Evolutionary conservation across 2,797 vertebrate genomes (phyloP).

Genomic region (Labeo calbasu): DNA sequence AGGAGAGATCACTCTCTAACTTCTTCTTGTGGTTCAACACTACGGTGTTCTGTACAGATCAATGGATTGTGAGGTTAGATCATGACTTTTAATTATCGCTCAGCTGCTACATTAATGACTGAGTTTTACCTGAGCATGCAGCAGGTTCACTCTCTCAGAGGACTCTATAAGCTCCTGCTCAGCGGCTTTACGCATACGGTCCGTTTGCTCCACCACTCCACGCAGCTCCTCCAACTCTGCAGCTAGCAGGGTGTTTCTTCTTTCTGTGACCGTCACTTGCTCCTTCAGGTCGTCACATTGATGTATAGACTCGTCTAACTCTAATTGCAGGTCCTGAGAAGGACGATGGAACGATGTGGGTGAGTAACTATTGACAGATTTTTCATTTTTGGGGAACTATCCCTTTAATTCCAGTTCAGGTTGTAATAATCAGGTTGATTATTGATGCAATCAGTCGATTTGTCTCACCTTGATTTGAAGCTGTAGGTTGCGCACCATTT

Average conservation of each 20-base stretch:
- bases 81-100: not conserved
- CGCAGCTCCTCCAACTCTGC: conserved; percentile 87
- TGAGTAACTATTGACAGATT: no score
- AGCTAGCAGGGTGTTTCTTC: conserved; percentile 81
- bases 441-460: not conserved
- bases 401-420: not conserved
- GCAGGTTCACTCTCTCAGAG: conserved; percentile 83
- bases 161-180: conserved; percentile 90
- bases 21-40: conserved; percentile 89
- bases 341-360: no score
- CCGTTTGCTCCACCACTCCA: conserved; percentile 81
- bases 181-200: conserved; percentile 82
- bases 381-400: no score
- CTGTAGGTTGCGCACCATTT: conserved; percentile 83
- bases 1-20: conserved; percentile 79
- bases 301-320: conserved; percentile 83
- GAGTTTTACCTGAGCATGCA: conserved; percentile 83
- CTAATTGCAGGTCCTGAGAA: conserved; percentile 83
- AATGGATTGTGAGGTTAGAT: not conserved
- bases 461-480: conserved; percentile 84
- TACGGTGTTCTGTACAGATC: conserved; percentile 76
- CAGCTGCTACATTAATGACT: not conserved
- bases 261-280: conserved; percentile 84
- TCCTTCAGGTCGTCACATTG: conserved; percentile 84
- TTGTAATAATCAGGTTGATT: no score